These are phyloP conservation scores for Anastrepha ludens DNA, from an alignment of 1,140 invertebrate genomes.

Conservation along the genomic window DNA sequence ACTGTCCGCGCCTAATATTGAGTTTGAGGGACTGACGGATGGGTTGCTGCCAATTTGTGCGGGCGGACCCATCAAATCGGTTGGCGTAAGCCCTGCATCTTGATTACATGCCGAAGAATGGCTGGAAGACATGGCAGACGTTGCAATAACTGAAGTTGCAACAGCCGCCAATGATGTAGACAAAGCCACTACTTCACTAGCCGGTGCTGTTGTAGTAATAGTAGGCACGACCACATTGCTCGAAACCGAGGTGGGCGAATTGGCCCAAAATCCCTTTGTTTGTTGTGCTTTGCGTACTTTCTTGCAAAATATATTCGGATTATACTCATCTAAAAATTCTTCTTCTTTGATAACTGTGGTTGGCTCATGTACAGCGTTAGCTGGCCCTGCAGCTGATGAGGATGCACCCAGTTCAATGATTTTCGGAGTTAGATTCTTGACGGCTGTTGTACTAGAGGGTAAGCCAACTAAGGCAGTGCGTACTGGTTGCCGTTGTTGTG, in stretches of 20 bases:
- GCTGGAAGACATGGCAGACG: not conserved
- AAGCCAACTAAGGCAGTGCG: not conserved
- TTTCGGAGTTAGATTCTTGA: conserved; percentile 71
- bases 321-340: conserved; percentile 69
- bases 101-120: not conserved
- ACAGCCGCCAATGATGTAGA: conserved; percentile 56
- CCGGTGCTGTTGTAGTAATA: conserved; percentile 57
- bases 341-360: conserved; percentile 66
- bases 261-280: conserved; percentile 71
- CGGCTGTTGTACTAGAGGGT: conserved; percentile 58
- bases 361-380: conserved; percentile 20
- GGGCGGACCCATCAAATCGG: conserved; percentile 68
- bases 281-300: conserved; percentile 73
- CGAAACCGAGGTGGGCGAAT: conserved; percentile 62
- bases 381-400: conserved; percentile 2
- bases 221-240: conserved; percentile 57
- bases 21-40: conserved; percentile 63
- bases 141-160: conserved; percentile 52
- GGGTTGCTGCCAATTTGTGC: conserved; percentile 64
- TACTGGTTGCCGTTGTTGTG: not conserved
- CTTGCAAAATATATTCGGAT: conserved; percentile 70
- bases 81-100: conserved; percentile 9
- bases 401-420: conserved; percentile 63
- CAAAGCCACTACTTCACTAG: conserved; percentile 56
- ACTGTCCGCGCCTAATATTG: not conserved